phyloP scores from a whole-genome alignment of 2,797 vertebrate species.

The Anomalospiza imberbis region DNA sequence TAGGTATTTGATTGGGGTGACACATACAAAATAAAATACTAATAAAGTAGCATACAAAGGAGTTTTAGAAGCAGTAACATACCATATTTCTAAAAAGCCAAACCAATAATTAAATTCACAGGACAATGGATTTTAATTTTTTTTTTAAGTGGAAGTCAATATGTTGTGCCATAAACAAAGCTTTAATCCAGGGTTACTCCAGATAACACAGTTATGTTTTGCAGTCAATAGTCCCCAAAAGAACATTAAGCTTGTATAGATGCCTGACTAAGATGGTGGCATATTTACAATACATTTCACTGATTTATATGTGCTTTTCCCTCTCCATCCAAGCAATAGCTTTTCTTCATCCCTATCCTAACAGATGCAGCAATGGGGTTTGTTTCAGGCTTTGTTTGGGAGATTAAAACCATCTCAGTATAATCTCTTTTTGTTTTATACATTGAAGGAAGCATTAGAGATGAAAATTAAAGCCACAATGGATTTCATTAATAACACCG shows the following conservation, averaged over 20 bases:
- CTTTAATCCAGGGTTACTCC: neutral
- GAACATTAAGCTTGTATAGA: neutral
- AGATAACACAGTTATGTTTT: neutral
- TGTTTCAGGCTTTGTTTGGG: conserved; percentile 36
- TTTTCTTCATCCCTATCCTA: neutral
- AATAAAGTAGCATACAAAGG: neutral
- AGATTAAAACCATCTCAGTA: conserved; percentile 42
- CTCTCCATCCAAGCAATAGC: neutral
- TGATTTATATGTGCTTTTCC: neutral
- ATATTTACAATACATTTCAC: neutral
- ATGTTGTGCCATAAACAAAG: neutral
- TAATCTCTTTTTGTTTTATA: conserved; percentile 56
- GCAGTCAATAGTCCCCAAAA: neutral
- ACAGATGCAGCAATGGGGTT: conserved; percentile 3
- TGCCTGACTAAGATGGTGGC: neutral
- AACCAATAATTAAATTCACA: neutral
- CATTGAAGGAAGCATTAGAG: conserved; percentile 30
- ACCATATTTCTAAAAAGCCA: neutral
- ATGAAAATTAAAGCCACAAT: conserved; percentile 27
- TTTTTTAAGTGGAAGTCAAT: neutral
- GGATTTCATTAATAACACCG: conserved; percentile 53
- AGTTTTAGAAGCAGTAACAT: neutral
- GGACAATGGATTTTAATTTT: neutral
- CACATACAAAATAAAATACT: neutral
- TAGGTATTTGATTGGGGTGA: neutral